Evolutionary conservation across 2,113 vertebrate species (phyloP), one percentile per base, ranked within the genome.

Genomic region (Oreochromis tanganicae): DNA sequence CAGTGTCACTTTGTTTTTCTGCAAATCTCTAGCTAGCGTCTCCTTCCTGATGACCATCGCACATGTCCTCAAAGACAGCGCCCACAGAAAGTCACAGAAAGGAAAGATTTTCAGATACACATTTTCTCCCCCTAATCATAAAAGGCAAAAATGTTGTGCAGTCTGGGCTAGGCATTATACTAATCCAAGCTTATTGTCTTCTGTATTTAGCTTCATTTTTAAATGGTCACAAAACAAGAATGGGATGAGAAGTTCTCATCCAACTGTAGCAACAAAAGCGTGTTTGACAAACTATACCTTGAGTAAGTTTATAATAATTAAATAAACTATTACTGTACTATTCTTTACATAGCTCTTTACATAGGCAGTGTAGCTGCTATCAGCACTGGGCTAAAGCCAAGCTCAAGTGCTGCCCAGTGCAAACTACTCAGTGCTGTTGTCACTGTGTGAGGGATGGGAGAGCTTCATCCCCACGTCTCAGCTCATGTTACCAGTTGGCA

Each of bases 401-500:
- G 73, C 54, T 24, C 71, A 11, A 41, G 48, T 36, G 46, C 21
- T 63, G 87, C 57, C 52, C 83, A 59, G 21, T n/a, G 83, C 83
- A 41, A 75, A 84, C 46, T 3, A 17, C 46, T 87, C 59, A 73
- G 52, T 9, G 61, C 82, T 80, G 61, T 73, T 88, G 91, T 91
- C 78, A 68, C 88, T 17, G 80, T 84, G 90, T 32, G 68, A 78
- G 36, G 85, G 90, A 80, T 12, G 86, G 41, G n/a, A 5, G 46
- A 34, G 84, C 52, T 56, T 57, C 86, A 79, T 46, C 85, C 61
- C 80, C 5, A 38, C 2, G n/a, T 83, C 87, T 43, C 91, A 43
- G 86, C 71, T 94, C 82, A 24, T 75, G 84, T 93, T 94, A 85
- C 88, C 71, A 38, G 84, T 57, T 21, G 71, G 71, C 85, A 66